A percentile compares a stretch with the other conserved stretches of the same genome.
Evolutionary conservation across 1,140 invertebrate species (phyloP).

Genomic region (Danaus plexippus): DNA sequence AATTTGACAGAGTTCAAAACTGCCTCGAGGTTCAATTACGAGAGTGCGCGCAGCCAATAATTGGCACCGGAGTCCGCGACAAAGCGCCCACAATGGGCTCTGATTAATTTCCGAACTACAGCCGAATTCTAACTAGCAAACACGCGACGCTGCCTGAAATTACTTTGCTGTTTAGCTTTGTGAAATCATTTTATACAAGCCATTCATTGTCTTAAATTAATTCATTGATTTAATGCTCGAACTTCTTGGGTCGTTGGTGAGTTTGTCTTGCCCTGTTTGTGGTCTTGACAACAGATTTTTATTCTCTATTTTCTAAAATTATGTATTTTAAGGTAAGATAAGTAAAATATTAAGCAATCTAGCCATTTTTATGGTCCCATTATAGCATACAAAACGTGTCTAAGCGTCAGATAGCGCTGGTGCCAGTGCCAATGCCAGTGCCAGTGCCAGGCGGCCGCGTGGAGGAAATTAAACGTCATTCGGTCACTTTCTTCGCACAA

Average conservation of each 20-base stretch:
- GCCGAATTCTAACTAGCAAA: slow-evolving; percentile 68
- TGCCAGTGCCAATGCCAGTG: slow-evolving; percentile 18
- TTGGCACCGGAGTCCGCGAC: slow-evolving; percentile 58
- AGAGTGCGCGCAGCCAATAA: slow-evolving; percentile 54
- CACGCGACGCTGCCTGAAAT: slow-evolving; percentile 39
- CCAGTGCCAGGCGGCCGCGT: slow-evolving; percentile 33
- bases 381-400: neutral
- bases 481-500: slow-evolving; percentile 57
- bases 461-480: slow-evolving; percentile 67
- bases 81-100: slow-evolving; percentile 64
- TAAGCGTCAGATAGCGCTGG: slow-evolving; percentile 39
- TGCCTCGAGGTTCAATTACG: slow-evolving; percentile 58
- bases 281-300: too few species aligned
- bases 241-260: too few species aligned
- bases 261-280: too few species aligned
- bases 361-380: too few species aligned
- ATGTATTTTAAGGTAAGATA: too few species aligned
- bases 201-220: slow-evolving; percentile 6
- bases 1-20: slow-evolving; percentile 35
- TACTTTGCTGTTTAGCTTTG: slow-evolving; percentile 11
- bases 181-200: too few species aligned
- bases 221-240: neutral
- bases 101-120: slow-evolving; percentile 69
- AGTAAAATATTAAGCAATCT: too few species aligned
- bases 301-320: too few species aligned